Base-by-base conservation (phyloP, 2,888 invertebrate genomes). In the Stenichneumon culpator region DNA sequence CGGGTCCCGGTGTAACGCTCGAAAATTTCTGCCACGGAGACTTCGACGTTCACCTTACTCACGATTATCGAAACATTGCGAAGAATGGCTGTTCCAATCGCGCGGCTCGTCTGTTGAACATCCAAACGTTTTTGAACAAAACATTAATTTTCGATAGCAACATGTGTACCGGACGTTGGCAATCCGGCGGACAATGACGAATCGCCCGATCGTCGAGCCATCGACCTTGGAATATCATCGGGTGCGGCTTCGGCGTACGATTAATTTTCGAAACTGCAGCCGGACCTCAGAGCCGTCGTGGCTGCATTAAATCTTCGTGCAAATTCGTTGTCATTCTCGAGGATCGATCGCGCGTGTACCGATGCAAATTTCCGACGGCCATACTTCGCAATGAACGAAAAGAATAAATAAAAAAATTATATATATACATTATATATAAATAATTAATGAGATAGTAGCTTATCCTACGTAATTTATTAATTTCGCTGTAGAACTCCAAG, bases 401-500 rank as follows among this genome's bases (percentile, higher is more conserved):
- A 65, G 19, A 25, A 52, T 28, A 9, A 16, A 74, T 67, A 36
- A 75, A 36, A 32, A 73, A 57, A 72, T 19, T 39, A 39, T 39
- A 39, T 11, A 54, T 6, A 16, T 0, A 72, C 36, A 47, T 16
- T 47, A 69, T 47, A 16, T 47, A 47, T n/a, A 22, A 32, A 79
- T 22, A 9, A 57, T 50, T 65, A 9, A 63, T 9, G 25, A 63
- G 28, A 28, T 50, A 19, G 3, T 78, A 22, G 19, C 25, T 77
- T 39, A 22, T 77, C 19, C 2, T 44, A 44, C 22, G n/a, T 52
- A 39, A 57, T 67, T 65, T 52, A 67, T 80, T 78, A 28, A 68
- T 73, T 78, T 79, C 32, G 78, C 78, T 82, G 52, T 69, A 78
- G 63, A 63, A 63, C 74, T 82, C 81, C 81, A 70, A 84, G 81